These are phyloP conservation scores for Catalaphyllia jardinei DNA, from an alignment of 64 coral and sea anemone genomes.

Conservation along the genomic window DNA sequence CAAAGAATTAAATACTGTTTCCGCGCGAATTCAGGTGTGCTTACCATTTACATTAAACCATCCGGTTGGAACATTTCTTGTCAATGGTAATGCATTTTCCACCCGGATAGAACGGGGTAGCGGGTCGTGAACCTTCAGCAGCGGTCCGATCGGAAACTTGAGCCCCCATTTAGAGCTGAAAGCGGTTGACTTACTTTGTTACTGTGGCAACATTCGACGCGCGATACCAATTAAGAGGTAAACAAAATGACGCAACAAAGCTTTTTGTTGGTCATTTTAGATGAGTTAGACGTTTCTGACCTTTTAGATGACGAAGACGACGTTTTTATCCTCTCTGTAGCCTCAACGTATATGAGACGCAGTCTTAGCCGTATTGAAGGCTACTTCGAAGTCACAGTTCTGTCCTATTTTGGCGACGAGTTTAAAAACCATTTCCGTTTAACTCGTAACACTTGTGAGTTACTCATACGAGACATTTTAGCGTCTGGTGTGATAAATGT, in stretches of 20 bases:
- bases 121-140: not conserved
- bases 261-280: no score
- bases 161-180: conserved; percentile 13
- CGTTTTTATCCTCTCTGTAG: no score
- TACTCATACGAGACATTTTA: conserved; percentile 34
- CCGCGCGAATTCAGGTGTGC: no score
- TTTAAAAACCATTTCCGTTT: conserved; percentile 26
- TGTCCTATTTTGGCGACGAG: conserved; percentile 24
- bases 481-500: not conserved
- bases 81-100: no score
- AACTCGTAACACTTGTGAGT: conserved; percentile 34
- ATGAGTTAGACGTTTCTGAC: not conserved
- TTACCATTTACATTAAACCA: not conserved
- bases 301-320: not conserved
- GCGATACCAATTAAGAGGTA: no score
- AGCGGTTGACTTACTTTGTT: not conserved
- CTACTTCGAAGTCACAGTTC: conserved; percentile 30
- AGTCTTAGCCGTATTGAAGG: not conserved
- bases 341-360: no score
- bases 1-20: no score
- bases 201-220: no score
- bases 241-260: not conserved
- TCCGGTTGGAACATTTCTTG: no score
- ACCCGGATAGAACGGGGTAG: no score
- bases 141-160: conserved; percentile 9